These are phyloP conservation scores for Platanista minor DNA, from an alignment of 2,113 vertebrate genomes.

Conservation along the genomic window DNA sequence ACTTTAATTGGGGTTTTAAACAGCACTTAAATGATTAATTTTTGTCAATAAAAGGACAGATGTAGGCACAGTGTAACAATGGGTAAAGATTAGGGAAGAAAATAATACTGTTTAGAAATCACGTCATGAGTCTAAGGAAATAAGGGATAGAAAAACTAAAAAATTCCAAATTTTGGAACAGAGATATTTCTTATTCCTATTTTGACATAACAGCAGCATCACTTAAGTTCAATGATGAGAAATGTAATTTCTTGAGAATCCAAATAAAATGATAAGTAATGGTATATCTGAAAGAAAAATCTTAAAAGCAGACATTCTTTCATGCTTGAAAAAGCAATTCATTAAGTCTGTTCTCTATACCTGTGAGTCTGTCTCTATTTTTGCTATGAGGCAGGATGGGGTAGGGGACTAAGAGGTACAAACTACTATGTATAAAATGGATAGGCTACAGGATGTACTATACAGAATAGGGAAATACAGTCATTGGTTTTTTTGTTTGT, in stretches of 20 bases:
- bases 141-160: not conserved
- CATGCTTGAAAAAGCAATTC: not conserved
- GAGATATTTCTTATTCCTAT: not conserved
- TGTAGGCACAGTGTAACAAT: not conserved
- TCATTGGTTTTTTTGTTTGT: no score
- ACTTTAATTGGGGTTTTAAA: not conserved
- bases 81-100: not conserved
- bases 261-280: not conserved
- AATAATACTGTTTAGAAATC: not conserved
- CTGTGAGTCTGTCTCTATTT: not conserved
- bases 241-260: not conserved
- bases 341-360: not conserved
- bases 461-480: not conserved
- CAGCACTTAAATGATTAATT: no score
- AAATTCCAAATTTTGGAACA: not conserved
- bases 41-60: not conserved
- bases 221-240: not conserved
- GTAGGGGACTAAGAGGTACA: not conserved
- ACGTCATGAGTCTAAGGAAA: not conserved
- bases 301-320: not conserved
- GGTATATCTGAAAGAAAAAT: not conserved
- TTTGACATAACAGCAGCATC: not conserved
- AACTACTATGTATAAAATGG: not conserved
- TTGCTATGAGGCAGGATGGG: not conserved
- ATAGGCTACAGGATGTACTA: not conserved